A percentile compares a stretch with the other conserved stretches of the same genome.
These are phyloP conservation scores for Tenthredo mesomela DNA, from an alignment of 2,888 invertebrate genomes.

Conservation along the genomic window DNA sequence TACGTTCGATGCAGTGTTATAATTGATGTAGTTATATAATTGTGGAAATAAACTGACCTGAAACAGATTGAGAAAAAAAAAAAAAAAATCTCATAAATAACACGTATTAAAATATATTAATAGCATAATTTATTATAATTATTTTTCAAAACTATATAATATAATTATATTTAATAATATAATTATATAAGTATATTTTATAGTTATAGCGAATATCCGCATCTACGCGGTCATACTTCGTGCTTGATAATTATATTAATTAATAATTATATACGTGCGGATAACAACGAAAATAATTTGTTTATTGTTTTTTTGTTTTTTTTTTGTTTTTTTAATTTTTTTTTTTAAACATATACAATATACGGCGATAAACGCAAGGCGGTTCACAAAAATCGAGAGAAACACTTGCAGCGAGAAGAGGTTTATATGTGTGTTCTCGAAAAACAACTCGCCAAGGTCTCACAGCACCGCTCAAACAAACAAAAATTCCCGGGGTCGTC, in stretches of 20 bases:
- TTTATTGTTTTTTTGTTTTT: not conserved
- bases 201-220: not conserved
- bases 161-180: too few species aligned
- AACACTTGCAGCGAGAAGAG: constrained; percentile 46
- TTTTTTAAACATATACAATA: not conserved
- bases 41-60: constrained; percentile 20
- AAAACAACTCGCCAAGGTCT: constrained; percentile 44
- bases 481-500: constrained; percentile 19
- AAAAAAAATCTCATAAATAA: not conserved
- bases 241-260: not conserved
- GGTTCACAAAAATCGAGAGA: constrained; percentile 16
- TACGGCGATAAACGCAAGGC: constrained; percentile 25
- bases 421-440: constrained; percentile 22
- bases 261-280: not conserved
- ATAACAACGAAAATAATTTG: not conserved
- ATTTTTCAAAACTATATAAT: too few species aligned
- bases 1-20: not conserved
- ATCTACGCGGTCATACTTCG: not conserved
- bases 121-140: too few species aligned
- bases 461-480: constrained; percentile 26
- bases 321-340: too few species aligned
- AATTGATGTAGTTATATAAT: not conserved
- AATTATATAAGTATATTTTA: too few species aligned
- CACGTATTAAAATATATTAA: too few species aligned
- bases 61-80: not conserved